A percentile compares a stretch with the other conserved stretches of the same genome.
Conservation (phyloP, 1,140 invertebrate species). For the Triops cancriformis region DNA sequence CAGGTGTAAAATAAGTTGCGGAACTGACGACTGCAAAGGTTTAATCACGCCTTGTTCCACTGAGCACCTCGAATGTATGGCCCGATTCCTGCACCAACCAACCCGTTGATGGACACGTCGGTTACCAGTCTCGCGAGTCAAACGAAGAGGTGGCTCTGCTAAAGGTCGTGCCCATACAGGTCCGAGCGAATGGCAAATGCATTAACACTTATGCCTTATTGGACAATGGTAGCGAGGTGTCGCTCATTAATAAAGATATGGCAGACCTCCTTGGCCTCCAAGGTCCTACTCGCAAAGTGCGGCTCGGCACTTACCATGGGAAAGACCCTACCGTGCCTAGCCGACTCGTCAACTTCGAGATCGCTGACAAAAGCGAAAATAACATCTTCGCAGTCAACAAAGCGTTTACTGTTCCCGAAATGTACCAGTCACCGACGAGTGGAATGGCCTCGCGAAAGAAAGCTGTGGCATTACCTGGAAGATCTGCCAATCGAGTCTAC, state of each 20-base stretch:
- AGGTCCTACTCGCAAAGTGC: not conserved
- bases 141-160: too few species aligned
- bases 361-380: not conserved
- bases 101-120: not conserved
- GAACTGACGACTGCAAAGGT: not conserved
- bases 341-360: not conserved
- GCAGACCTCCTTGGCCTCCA: not conserved
- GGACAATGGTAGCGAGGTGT: conserved; percentile 17
- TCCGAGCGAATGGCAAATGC: not conserved
- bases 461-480: not conserved
- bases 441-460: not conserved
- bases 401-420: not conserved
- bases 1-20: not conserved
- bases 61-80: not conserved
- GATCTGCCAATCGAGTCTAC: not conserved
- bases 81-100: not conserved
- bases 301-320: conserved; percentile 8
- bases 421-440: not conserved
- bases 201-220: conserved; percentile 14
- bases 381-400: not conserved
- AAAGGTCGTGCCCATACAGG: not conserved
- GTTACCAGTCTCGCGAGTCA: too few species aligned
- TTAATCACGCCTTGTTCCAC: conserved; percentile 15
- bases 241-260: conserved; percentile 5
- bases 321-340: not conserved